These are phyloP conservation scores for Cyclura pinguis DNA, from an alignment of 2,797 vertebrate species.

Conservation along the genomic window DNA sequence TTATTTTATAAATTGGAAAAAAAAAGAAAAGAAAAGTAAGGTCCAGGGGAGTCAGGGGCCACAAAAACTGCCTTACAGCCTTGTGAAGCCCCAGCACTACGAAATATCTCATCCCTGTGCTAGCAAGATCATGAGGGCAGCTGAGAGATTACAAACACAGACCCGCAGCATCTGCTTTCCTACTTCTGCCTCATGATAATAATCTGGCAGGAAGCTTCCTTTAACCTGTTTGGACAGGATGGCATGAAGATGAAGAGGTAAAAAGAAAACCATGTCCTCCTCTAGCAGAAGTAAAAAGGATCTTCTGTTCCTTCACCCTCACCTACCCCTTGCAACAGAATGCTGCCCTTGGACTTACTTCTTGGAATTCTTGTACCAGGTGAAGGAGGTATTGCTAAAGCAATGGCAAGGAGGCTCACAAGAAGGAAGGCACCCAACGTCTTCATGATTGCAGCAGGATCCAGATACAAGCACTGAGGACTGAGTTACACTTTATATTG, in stretches of 20 bases:
- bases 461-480: neutral
- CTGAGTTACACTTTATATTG: slow-evolving; percentile 11
- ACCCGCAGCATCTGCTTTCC: no score
- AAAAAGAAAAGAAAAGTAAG: neutral
- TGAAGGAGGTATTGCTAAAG: neutral
- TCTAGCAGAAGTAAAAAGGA: neutral
- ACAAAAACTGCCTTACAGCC: no score
- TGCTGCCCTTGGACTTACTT: neutral
- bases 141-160: no score
- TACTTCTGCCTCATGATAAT: no score
- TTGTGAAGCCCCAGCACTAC: no score
- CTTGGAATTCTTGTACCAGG: neutral
- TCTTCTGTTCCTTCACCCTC: neutral
- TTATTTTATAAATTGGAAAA: no score
- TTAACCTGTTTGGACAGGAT: neutral
- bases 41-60: no score
- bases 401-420: neutral
- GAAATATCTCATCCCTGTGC: no score
- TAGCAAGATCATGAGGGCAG: no score
- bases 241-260: neutral
- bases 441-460: neutral
- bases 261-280: neutral
- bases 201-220: no score
- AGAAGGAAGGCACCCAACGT: slow-evolving; percentile 1
- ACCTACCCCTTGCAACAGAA: neutral